A percentile compares a stretch with the other conserved stretches of the same genome.
These are phyloP conservation scores for Tipula unca DNA, from an alignment of 2,888 invertebrate species.

Conservation along the genomic window DNA sequence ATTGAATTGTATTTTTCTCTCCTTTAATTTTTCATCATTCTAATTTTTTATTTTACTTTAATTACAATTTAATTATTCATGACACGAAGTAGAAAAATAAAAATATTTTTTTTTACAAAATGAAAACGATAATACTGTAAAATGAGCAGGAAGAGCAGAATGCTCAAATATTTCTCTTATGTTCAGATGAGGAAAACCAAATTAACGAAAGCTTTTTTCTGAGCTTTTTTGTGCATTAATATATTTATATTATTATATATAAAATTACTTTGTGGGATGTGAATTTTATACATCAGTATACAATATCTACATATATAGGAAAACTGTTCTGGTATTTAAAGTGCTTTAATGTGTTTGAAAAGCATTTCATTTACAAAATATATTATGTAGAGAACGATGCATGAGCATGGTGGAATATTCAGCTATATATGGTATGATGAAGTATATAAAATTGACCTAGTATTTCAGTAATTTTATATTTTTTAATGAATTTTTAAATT, in stretches of 20 bases:
- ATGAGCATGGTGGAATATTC: background rate
- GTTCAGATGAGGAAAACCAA: background rate
- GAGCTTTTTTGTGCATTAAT: background rate
- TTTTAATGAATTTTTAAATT: no score
- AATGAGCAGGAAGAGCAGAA: background rate
- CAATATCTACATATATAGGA: background rate
- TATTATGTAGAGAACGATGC: background rate
- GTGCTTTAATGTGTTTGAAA: background rate
- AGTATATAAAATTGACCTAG: no score
- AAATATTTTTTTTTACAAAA: background rate
- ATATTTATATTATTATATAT: background rate
- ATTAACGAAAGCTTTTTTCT: background rate
- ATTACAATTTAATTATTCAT: conserved; percentile 8
- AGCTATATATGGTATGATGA: background rate
- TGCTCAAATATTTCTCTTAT: background rate
- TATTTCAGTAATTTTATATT: no score
- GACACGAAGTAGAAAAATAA: background rate
- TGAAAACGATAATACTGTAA: background rate
- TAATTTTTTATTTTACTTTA: background rate
- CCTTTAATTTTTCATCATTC: background rate
- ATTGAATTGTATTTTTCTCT: background rate
- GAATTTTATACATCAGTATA: background rate
- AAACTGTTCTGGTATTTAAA: background rate
- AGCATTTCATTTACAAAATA: background rate
- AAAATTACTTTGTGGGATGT: background rate